phyloP scores from a whole-genome alignment of 2,888 invertebrate species.

The Plusia festucae region DNA sequence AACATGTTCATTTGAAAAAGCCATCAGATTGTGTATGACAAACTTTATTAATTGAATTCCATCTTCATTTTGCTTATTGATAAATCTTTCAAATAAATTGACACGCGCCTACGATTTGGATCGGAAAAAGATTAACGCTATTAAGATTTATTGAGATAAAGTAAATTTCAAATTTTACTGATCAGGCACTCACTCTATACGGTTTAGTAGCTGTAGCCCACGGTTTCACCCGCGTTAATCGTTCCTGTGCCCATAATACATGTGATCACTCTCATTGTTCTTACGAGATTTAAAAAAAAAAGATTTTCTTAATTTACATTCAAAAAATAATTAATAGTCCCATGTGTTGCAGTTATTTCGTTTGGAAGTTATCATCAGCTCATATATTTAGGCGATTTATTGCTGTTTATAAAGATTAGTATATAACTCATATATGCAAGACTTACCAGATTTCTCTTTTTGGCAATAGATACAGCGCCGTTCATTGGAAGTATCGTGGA shows the following conservation, averaged over 20 bases:
- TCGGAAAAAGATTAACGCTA: not conserved
- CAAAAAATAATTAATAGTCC: too few species aligned
- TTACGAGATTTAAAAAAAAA: too few species aligned
- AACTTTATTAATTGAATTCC: conserved; percentile 41
- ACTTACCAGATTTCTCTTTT: conserved; percentile 25
- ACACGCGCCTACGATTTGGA: not conserved
- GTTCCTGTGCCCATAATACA: too few species aligned
- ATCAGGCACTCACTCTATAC: too few species aligned
- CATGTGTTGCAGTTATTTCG: too few species aligned
- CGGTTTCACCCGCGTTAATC: too few species aligned
- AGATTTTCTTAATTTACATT: too few species aligned
- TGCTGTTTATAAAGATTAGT: too few species aligned
- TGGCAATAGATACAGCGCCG: conserved; percentile 41
- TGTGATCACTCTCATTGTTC: too few species aligned
- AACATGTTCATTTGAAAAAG: conserved; percentile 70
- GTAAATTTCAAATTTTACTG: not conserved
- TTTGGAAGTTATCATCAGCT: too few species aligned
- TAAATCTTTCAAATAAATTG: conserved; percentile 9
- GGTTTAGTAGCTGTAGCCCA: not conserved
- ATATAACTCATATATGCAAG: too few species aligned
- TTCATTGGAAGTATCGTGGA: conserved; percentile 44
- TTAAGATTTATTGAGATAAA: not conserved
- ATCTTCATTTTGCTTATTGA: conserved; percentile 32
- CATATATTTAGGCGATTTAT: too few species aligned
- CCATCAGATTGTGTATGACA: conserved; percentile 52